Base-by-base conservation (phyloP, 2,113 vertebrate species). In the Serinus canaria region DNA sequence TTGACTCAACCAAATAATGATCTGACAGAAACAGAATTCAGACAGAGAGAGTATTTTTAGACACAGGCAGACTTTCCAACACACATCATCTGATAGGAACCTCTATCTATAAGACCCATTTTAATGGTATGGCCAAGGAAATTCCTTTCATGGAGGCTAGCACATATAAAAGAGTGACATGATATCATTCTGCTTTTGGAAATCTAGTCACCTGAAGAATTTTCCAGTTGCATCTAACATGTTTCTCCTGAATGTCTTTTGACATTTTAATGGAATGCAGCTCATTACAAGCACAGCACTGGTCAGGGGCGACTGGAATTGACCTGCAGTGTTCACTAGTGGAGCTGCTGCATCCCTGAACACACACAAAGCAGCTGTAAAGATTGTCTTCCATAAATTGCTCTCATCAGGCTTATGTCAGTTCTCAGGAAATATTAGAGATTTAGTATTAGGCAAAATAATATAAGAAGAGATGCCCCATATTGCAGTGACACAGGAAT, bases 71-170 rank as follows among this genome's bases (percentile, higher is more conserved):
- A 44, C 4, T 25, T 73, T 81, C 20, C 46, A 55, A 52, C 15
- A 17, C 0, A 31, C 3, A 13, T 41, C 4, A 23, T 19, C 4
- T 2, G 10, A 33, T 3, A 58, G 12, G 35, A 90, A 39, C 2
- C 9, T 56, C 9, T 35, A 14, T 21, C 21, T 60, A 0, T 16
- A 19, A 30, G 11, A 39, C 3, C 2, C 5, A 11, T 64, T 79
- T 83, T 27, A 37, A 30, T 30, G 10, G 0, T 11, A 24, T 20
- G 6, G 24, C 4, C 46, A 27, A 67, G 15, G 31, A 35, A 16
- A 58, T 25, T 67, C 15, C 11, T 62, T 53, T 81, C 31, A 21
- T 17, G 10, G 47, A 70, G 15, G 5, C 2, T 67, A 6, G 6
- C 13, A 33, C 6, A 8, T 15, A 8, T 9, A 49, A 43, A 24